Percentiles rank a stretch among this genome's conserved stretches.
These are phyloP conservation scores for Rhagophthalmus giganteus DNA, from an alignment of 2,888 invertebrate species.

Conservation along the genomic window DNA sequence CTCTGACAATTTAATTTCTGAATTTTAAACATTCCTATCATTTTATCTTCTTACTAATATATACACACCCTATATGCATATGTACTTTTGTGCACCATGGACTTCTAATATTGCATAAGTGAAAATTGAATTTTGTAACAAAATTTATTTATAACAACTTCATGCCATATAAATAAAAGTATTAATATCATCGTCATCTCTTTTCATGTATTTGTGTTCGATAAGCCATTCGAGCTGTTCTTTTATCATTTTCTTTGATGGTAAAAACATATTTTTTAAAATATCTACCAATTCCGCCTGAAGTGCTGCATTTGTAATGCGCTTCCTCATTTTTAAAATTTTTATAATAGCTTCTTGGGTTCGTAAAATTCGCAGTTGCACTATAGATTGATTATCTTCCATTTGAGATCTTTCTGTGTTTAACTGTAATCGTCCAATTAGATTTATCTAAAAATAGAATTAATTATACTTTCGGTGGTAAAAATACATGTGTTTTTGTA, in stretches of 20 bases:
- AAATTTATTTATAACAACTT: slow-evolving; percentile 25
- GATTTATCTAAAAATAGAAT: slow-evolving; percentile 71
- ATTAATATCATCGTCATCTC: slow-evolving; percentile 97
- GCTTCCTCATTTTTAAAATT: slow-evolving; percentile 97
- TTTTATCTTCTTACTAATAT: no score
- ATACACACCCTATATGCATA: no score
- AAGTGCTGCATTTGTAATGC: slow-evolving; percentile 89
- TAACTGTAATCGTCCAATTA: slow-evolving; percentile 92
- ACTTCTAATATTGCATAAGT: not conserved
- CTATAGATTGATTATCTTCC: slow-evolving; percentile 98
- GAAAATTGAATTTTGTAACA: slow-evolving; percentile 7
- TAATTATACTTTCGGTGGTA: no score
- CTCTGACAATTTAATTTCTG: no score
- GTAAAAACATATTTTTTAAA: slow-evolving; percentile 98
- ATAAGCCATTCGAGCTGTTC: slow-evolving; percentile 99
- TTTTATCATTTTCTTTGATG: slow-evolving; percentile 99
- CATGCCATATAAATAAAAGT: slow-evolving; percentile 97
- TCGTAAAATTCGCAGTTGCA: slow-evolving; percentile 91
- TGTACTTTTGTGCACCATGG: no score
- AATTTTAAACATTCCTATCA: no score
- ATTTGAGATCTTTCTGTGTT: slow-evolving; percentile 94
- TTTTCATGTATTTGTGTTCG: slow-evolving; percentile 95
- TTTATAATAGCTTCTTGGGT: slow-evolving; percentile 98
- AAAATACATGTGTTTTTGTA: no score
- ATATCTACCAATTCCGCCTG: slow-evolving; percentile 98